Conservation (phyloP, 2,888 invertebrate genomes). For the Julus scandinavius region DNA sequence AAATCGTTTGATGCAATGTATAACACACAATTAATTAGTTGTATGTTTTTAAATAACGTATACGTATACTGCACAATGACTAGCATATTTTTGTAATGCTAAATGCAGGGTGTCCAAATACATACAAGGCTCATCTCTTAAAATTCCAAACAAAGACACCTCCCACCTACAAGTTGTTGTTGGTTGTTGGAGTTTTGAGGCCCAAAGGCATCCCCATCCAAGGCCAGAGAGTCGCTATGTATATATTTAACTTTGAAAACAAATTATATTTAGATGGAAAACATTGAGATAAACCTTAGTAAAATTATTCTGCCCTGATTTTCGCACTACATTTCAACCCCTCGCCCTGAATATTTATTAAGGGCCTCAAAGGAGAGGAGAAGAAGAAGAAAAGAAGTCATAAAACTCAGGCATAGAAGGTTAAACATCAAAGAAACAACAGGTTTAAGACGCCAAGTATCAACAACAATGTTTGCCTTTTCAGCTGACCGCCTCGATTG, state of each 20-base stretch:
- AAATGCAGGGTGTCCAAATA: neutral
- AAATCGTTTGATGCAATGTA: too few relatives aligned
- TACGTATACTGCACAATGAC: neutral
- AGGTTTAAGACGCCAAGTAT: slow-evolving; percentile 10
- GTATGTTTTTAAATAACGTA: too few relatives aligned
- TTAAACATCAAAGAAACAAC: slow-evolving; percentile 8
- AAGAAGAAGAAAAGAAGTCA: neutral
- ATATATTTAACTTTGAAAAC: neutral
- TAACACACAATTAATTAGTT: too few relatives aligned
- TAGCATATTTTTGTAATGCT: neutral
- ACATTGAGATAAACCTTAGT: too few relatives aligned
- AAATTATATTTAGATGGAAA: neutral
- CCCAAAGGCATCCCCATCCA: too few relatives aligned
- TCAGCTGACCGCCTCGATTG: slow-evolving; percentile 5
- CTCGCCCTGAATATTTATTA: neutral
- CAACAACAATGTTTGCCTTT: slow-evolving; percentile 26
- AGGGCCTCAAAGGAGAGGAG: neutral
- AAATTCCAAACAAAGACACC: too few relatives aligned
- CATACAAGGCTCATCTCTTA: neutral
- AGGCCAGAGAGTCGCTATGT: too few relatives aligned
- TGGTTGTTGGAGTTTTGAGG: too few relatives aligned
- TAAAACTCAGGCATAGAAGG: neutral
- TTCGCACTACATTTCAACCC: neutral
- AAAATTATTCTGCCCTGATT: neutral
- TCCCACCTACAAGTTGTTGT: too few relatives aligned